Evolutionary conservation across 2,113 vertebrate genomes (phyloP), one percentile per base, ranked within the genome.

Genomic region (Neomonachus schauinslandi): DNA sequence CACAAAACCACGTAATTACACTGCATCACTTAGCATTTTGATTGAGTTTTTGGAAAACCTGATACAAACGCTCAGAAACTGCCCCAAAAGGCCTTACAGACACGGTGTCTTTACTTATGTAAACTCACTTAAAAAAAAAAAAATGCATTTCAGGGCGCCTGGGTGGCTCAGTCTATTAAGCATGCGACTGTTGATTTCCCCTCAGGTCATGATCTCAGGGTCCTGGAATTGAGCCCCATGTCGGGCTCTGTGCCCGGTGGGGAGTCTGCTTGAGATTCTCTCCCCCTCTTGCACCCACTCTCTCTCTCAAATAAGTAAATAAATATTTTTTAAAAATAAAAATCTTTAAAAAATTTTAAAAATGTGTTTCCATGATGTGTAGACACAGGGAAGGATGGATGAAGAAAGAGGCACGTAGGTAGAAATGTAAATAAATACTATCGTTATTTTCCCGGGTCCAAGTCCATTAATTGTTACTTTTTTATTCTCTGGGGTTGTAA

Each of bases 21-120:
- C 31, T 51, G 94, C 55, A 82, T 84, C 94, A 65, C 61, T 97
- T 96, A 92, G 95, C 94, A 94, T 94, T 97, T 93, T 96, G 97
- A 95, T 46, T 59, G 65, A 85, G 42, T 65, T 14, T 87, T 96
- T 92, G 53, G 57, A 89, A 96, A 97, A 95, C 18, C 42, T 7
- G 31, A 93, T 51, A 89, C 22, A 10, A 79, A 95, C 51, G 53
- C 65, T 51, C 86, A 77, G 51, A 84, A 89, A 79, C 31, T 93
- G 19, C 28, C 67, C 33, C 69, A 31, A 51, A 92, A 83, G 36
- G 77, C 55, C 53, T 61, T 49, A 72, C 6, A 85, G 82, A 72
- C 63, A 77, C 0, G 4, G 59, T 74, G 16, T 1, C 71, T 63
- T 94, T 82, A 55, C 65, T 16, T 21, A 24, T 18, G 16, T n/a